Base-by-base conservation (phyloP, 2,888 invertebrate species). In the Apantesis nais region DNA sequence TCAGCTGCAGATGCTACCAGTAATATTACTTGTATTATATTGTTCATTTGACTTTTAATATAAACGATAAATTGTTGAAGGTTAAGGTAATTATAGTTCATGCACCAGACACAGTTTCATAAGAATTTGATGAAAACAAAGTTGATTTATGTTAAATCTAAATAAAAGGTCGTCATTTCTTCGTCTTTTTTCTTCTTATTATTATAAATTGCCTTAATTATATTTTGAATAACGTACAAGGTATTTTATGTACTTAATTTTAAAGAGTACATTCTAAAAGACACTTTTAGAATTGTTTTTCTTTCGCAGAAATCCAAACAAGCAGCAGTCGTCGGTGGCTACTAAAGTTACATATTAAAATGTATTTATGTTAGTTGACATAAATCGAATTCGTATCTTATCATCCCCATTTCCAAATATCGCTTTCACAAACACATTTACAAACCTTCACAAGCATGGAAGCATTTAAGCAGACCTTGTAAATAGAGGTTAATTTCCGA, bases 401-500 rank as follows among this genome's bases (percentile, higher is more conserved):
- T 19, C 19, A 44, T 16, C 16, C 5, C 16, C 16, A 44, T 19
- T 41, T 12, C 16, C 14, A 41, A 41, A 41, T 41, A 16, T 41
- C 14, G 16, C 41, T n/a, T n/a, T n/a, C n/a, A n/a, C n/a, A n/a
- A n/a, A n/a, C n/a, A n/a, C n/a, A 41, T 41, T 4, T 4, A 41
- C 4, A 74, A 81, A 81, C 76, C 67, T 71, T 52, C 19, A 29
- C 44, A 48, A 62, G 64, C 25, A 71, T 44, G 48, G 61, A 65
- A 64, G 48, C 25, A 71, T 44, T 37, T 52, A 65, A 64, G 48
- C 52, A 52, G 52, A 52, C 60, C 62, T 60, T 60, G 58, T 41
- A 34, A 58, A 44, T 61, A 66, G 61, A 69, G 64, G 52, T 68
- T 64, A 69, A 65, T 62, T 68, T 68, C 72, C 78, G 74, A 74